Conservation (phyloP, 2,888 invertebrate species). For the Yponomeuta cagnagella region DNA sequence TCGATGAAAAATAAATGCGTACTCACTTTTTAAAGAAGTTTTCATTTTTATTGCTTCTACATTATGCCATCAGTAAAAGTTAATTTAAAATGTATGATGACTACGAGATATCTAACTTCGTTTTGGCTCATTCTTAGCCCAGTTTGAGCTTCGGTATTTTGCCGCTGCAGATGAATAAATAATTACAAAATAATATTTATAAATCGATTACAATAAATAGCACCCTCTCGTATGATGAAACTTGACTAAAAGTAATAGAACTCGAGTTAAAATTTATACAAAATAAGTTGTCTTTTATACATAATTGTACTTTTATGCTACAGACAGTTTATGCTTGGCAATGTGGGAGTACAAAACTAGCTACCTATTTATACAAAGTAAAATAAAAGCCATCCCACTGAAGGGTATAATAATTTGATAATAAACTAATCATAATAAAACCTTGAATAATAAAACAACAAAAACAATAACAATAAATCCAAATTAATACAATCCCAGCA, state of each 20-base stretch:
- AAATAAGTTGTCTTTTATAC: constrained; percentile 37
- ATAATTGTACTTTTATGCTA: constrained; percentile 58
- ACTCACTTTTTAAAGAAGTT: no score
- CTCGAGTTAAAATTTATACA: neutral
- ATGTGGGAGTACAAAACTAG: constrained; percentile 7
- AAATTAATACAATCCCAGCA: neutral
- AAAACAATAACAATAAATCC: neutral
- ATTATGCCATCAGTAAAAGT: no score
- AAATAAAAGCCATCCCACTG: neutral
- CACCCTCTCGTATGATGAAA: constrained; percentile 2
- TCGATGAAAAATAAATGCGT: no score
- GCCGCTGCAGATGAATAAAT: no score
- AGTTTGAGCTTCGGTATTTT: no score
- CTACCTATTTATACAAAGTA: neutral
- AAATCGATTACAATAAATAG: neutral
- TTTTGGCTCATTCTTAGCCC: no score
- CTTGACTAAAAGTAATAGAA: neutral
- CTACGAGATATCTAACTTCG: no score
- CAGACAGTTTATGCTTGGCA: constrained; percentile 21
- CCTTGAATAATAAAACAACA: neutral
- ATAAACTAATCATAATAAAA: constrained; percentile 5
- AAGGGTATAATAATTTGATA: neutral
- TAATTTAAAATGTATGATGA: no score
- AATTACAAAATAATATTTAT: neutral
- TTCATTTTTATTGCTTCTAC: no score